Percentiles rank a stretch among this genome's conserved stretches.
phyloP scores from a whole-genome alignment of 2,797 vertebrate species.

The Falco novaeseelandiae region DNA sequence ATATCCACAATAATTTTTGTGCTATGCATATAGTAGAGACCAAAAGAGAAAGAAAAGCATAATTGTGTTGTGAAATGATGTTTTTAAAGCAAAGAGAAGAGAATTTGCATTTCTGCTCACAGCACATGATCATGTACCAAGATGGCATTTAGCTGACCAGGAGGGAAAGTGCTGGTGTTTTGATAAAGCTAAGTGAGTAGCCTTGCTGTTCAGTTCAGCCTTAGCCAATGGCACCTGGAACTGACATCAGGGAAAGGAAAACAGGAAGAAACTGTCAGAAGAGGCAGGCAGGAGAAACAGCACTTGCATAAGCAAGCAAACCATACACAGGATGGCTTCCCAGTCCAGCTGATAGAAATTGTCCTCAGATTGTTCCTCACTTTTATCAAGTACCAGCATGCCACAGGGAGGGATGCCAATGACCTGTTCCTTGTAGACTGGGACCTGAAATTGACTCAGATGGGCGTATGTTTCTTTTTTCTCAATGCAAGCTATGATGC shows the following conservation, averaged over 20 bases:
- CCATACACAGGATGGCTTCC: not conserved
- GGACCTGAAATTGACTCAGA: not conserved
- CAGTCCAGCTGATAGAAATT: not conserved
- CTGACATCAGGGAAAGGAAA: not conserved
- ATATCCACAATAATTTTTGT: not conserved
- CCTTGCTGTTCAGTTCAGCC: not conserved
- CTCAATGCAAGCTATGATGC: not conserved
- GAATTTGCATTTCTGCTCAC: not conserved
- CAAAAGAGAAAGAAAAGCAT: not conserved
- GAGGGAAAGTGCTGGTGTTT: not conserved
- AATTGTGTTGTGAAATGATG: not conserved
- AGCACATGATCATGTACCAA: not conserved
- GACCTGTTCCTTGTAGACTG: not conserved
- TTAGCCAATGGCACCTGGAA: not conserved
- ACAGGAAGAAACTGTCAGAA: not conserved
- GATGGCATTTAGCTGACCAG: not conserved
- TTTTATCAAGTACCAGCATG: accelerated
- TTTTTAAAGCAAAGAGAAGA: not conserved
- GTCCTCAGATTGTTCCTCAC: not conserved
- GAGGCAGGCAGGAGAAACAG: not conserved
- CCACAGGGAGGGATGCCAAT: not conserved
- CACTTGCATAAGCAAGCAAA: not conserved
- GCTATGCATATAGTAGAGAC: not conserved
- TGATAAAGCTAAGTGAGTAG: not conserved
- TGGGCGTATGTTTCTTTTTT: not conserved